Percentiles rank a stretch among this genome's conserved stretches.
These are phyloP conservation scores for Linyphia triangularis DNA, from an alignment of 2,888 invertebrate species.

Conservation along the genomic window DNA sequence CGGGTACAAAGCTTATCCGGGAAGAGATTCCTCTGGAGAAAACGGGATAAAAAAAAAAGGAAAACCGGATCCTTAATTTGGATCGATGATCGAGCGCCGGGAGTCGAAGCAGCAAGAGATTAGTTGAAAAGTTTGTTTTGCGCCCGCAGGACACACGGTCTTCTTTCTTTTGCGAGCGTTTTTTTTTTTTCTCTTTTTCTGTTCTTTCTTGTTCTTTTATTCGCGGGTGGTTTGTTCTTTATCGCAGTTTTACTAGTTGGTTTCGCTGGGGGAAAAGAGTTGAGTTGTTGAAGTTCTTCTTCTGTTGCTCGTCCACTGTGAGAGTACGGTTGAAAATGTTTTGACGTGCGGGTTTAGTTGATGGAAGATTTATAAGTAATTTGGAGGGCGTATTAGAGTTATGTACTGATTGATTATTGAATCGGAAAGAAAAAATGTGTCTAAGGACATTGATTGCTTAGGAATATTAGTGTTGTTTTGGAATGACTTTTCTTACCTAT, in stretches of 20 bases:
- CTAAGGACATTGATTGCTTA: too few species aligned
- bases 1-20: too few species aligned
- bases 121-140: background rate
- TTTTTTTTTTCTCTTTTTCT: background rate
- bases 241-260: background rate
- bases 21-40: background rate
- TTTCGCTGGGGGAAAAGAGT: background rate
- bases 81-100: background rate
- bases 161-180: background rate
- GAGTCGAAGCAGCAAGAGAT: background rate
- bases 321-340: too few species aligned
- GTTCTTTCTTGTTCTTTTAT: background rate
- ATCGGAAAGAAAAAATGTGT: too few species aligned
- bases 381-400: too few species aligned
- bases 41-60: background rate
- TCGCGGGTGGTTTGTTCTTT: too few species aligned
- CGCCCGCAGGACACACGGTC: background rate
- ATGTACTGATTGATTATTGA: too few species aligned
- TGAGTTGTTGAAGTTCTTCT: background rate
- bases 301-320: background rate
- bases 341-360: too few species aligned
- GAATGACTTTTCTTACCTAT: too few species aligned
- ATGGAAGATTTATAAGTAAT: too few species aligned
- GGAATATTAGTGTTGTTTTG: too few species aligned
- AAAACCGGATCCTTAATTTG: background rate